phyloP scores from a whole-genome alignment of 2,797 vertebrate species.

The Rousettus madagascariensis region DNA sequence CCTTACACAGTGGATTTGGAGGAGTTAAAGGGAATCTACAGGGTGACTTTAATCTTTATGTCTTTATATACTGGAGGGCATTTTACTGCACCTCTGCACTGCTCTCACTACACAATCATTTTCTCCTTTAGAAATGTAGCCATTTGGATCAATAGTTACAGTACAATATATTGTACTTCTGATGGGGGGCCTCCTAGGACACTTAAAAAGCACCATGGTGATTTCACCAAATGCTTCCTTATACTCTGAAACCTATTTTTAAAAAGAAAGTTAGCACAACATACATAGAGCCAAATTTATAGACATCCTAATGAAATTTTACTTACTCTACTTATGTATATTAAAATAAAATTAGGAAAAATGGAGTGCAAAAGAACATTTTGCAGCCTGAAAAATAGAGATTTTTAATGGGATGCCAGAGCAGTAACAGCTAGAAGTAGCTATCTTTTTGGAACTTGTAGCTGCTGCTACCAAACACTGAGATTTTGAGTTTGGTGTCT shows the following conservation, averaged over 20 bases:
- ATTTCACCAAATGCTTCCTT: constrained; percentile 74
- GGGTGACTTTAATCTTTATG: constrained; percentile 89
- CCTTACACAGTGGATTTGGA: constrained; percentile 84
- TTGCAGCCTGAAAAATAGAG: constrained; percentile 64
- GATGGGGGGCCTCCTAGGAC: constrained; percentile 83
- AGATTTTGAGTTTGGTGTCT: constrained; percentile 39
- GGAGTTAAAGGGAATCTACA: constrained; percentile 85
- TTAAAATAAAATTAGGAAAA: constrained; percentile 81
- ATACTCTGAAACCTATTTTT: constrained; percentile 63
- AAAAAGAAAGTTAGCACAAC: constrained; percentile 73
- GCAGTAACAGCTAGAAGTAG: constrained; percentile 16
- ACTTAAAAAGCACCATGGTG: constrained; percentile 59
- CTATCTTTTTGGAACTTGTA: constrained; percentile 61
- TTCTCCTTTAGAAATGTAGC: constrained; percentile 90
- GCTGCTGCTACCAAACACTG: constrained; percentile 40
- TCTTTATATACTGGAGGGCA: constrained; percentile 88
- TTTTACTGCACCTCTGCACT: constrained; percentile 87
- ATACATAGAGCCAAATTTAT: constrained; percentile 61
- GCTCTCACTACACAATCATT: constrained; percentile 89
- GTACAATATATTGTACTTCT: constrained; percentile 87
- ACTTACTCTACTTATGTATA: constrained; percentile 62
- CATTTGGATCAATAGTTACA: constrained; percentile 91
- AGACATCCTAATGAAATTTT: constrained; percentile 69
- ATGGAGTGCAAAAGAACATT: constrained; percentile 59
- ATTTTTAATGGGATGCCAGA: constrained; percentile 58